These are phyloP conservation scores for Hylaeus volcanicus DNA, from an alignment of 1,140 invertebrate genomes.

Conservation along the genomic window DNA sequence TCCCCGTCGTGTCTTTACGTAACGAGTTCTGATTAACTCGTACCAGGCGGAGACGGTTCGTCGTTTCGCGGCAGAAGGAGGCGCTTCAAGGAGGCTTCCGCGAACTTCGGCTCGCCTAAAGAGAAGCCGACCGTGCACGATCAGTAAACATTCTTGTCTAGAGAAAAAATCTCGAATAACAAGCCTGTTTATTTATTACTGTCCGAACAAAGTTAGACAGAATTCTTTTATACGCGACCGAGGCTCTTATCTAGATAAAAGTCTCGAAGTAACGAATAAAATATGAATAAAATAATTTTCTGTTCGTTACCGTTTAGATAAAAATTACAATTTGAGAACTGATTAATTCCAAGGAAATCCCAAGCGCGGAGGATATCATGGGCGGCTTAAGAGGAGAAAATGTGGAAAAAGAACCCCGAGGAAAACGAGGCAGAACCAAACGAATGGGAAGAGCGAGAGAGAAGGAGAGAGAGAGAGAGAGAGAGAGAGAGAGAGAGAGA, in stretches of 20 bases:
- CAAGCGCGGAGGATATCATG: too few relatives aligned
- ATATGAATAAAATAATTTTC: too few relatives aligned
- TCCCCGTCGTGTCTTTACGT: conserved; percentile 52
- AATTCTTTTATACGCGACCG: too few relatives aligned
- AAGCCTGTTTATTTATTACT: too few relatives aligned
- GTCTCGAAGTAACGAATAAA: too few relatives aligned
- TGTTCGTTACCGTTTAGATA: too few relatives aligned
- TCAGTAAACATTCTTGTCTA: background rate
- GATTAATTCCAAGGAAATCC: too few relatives aligned
- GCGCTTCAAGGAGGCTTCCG: background rate
- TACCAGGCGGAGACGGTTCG: conserved; percentile 63
- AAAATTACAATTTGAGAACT: too few relatives aligned
- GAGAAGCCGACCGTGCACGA: too few relatives aligned
- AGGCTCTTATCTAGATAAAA: too few relatives aligned
- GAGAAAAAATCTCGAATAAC: too few relatives aligned
- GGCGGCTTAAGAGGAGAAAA: background rate
- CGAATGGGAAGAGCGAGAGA: background rate
- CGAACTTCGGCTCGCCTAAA: background rate
- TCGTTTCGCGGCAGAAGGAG: conserved; percentile 38
- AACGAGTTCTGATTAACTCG: conserved; percentile 63
- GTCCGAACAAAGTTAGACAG: too few relatives aligned
- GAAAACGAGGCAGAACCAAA: background rate
- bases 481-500: background rate
- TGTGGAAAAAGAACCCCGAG: background rate
- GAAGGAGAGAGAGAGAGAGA: background rate